phyloP scores from a whole-genome alignment of 2,113 vertebrate genomes.

The Pleuronectes platessa region DNA sequence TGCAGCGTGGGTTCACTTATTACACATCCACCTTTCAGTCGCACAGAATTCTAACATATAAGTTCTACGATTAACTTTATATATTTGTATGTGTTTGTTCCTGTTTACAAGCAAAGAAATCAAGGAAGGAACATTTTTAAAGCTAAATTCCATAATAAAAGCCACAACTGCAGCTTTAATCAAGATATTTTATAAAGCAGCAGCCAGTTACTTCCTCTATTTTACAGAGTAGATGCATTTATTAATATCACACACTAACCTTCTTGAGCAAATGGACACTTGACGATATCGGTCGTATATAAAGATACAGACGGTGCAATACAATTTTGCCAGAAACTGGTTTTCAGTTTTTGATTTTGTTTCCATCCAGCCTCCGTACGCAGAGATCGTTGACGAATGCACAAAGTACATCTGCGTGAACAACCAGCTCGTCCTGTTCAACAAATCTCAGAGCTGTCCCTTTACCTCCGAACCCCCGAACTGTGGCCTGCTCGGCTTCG shows the following conservation, averaged over 20 bases:
- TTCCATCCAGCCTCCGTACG: constrained; percentile 79
- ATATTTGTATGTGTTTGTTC: background rate
- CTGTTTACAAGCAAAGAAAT: background rate
- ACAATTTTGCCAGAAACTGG: background rate
- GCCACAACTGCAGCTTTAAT: background rate
- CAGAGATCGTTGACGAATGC: constrained; percentile 87
- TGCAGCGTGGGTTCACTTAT: constrained; percentile 76
- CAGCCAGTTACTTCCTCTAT: too few relatives aligned
- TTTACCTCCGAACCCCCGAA: constrained; percentile 84
- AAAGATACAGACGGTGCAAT: background rate
- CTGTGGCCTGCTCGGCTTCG: constrained; percentile 93
- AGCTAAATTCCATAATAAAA: background rate
- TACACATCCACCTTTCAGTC: too few relatives aligned
- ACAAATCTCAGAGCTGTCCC: constrained; percentile 93
- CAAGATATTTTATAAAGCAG: background rate
- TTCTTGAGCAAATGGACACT: too few relatives aligned
- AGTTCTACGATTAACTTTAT: too few relatives aligned
- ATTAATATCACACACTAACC: too few relatives aligned
- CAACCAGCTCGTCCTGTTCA: constrained; percentile 90
- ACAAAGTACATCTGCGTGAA: constrained; percentile 92
- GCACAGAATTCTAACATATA: background rate
- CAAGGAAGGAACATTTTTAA: too few relatives aligned
- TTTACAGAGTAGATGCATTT: too few relatives aligned
- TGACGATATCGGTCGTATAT: too few relatives aligned
- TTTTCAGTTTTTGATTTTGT: constrained; percentile 4